A percentile compares a stretch with the other conserved stretches of the same genome.
Conservation (phyloP, 2,797 vertebrate genomes). For the Gila robusta region DNA sequence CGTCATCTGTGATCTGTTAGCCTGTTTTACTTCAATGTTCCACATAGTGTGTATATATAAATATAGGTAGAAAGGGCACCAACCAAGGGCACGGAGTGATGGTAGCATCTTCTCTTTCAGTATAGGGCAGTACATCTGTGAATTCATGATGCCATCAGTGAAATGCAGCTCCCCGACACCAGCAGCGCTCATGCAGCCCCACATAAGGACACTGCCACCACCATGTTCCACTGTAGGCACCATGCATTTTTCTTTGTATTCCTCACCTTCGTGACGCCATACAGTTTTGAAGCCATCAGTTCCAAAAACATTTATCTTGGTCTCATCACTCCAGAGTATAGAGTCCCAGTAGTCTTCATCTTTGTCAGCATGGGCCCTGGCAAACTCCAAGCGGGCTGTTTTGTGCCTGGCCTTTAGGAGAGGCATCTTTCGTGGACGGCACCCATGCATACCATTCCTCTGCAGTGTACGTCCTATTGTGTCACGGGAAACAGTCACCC, state of each 20-base stretch:
- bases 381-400: not conserved
- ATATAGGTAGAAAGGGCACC: too few species aligned
- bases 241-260: not conserved
- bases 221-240: not conserved
- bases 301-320: not conserved
- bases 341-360: conserved; percentile 30
- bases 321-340: conserved; percentile 45
- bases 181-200: not conserved
- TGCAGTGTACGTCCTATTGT: not conserved
- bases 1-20: not conserved
- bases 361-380: conserved; percentile 14
- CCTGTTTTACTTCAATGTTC: too few species aligned
- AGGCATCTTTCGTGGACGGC: conserved; percentile 2
- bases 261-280: too few species aligned
- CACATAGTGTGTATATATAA: too few species aligned
- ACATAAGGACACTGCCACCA: not conserved
- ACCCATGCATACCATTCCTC: conserved; percentile 18
- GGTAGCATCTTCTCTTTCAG: not conserved
- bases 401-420: conserved; percentile 29
- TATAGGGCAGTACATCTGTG: too few species aligned
- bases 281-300: not conserved
- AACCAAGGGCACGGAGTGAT: too few species aligned
- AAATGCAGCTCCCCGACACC: too few species aligned
- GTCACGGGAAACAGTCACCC: conserved; percentile 20
- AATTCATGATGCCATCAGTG: too few species aligned